Base-by-base conservation (phyloP, 2,113 vertebrate genomes). In the Saccopteryx bilineata region DNA sequence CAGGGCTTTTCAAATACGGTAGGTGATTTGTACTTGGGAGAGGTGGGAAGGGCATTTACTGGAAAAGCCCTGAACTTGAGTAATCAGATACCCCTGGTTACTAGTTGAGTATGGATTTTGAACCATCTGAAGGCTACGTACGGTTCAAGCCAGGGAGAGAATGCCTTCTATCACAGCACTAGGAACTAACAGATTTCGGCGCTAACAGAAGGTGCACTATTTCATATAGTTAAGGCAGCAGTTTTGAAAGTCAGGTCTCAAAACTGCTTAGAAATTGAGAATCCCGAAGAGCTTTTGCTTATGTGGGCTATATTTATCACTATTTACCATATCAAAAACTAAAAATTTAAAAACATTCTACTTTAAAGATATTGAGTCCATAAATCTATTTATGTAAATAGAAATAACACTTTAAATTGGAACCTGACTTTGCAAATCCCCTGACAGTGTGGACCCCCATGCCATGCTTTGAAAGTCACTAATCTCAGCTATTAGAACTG, bases 281-380 rank as follows among this genome's bases (percentile, higher is more conserved):
- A 39, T 28, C 23, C 19, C 31, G 50, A 71, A 66, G 31, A 92
- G 31, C 61, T 68, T 63, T 63, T 84, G 52, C 54, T 72, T 66
- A 23, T 58, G 33, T 92, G 88, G 48, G 5, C 61, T 88, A 14
- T 60, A 74, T 63, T 31, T 65, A 54, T 48, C 58, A 69, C 13
- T 76, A 48, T 65, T 92, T 75, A 39, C 56, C 61, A 39, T 60
- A 39, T 78, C 87, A 91, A 81, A 80, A 75, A 66, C 58, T 83
- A 60, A 90, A 90, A 50, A 26, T 80, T 58, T 9, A 4, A 28
- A 69, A 82, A n/a, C 10, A 28, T 81, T 85, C 58, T 58, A 65
- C 26, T 46, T 80, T n/a, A 54, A 84, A 81, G 63, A 52, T 88
- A 54, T 39, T 39, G 39, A 39, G 46, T 58, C 52, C 10, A 60